A percentile compares a stretch with the other conserved stretches of the same genome.
Conservation (phyloP, 2,113 vertebrate genomes). For the Misgurnus mizolepis region DNA sequence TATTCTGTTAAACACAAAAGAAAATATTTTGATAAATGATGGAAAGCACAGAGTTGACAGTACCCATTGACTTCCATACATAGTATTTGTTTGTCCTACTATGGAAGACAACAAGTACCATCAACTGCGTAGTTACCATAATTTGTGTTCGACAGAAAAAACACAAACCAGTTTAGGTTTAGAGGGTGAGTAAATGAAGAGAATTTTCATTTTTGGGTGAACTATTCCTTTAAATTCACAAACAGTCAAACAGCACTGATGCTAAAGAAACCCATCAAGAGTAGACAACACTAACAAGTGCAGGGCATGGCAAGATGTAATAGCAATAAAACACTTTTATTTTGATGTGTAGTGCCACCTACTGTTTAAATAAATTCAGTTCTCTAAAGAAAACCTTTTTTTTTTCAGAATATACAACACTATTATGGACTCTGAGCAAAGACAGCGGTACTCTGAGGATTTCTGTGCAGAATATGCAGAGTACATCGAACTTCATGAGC, state of each 20-base stretch:
- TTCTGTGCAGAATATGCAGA: constrained; percentile 81
- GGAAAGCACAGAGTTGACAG: too few species aligned
- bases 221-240: too few species aligned
- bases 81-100: too few species aligned
- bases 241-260: background rate
- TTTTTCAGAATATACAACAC: constrained; percentile 73
- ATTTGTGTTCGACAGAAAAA: too few species aligned
- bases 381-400: background rate
- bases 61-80: too few species aligned
- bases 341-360: constrained; percentile 60
- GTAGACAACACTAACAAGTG: background rate
- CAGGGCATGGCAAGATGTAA: constrained; percentile 51
- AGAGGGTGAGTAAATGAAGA: too few species aligned
- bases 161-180: too few species aligned
- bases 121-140: too few species aligned
- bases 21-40: too few species aligned
- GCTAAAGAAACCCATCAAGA: background rate
- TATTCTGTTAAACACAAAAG: too few species aligned
- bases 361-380: constrained; percentile 47
- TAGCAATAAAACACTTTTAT: constrained; percentile 39
- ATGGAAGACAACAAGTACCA: too few species aligned
- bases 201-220: too few species aligned
- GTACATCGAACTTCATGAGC: constrained; percentile 76
- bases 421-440: constrained; percentile 73
- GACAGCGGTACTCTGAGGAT: constrained; percentile 78